Evolutionary conservation across 2,113 vertebrate genomes (phyloP).

Genomic region (Gobiocypris rarus): DNA sequence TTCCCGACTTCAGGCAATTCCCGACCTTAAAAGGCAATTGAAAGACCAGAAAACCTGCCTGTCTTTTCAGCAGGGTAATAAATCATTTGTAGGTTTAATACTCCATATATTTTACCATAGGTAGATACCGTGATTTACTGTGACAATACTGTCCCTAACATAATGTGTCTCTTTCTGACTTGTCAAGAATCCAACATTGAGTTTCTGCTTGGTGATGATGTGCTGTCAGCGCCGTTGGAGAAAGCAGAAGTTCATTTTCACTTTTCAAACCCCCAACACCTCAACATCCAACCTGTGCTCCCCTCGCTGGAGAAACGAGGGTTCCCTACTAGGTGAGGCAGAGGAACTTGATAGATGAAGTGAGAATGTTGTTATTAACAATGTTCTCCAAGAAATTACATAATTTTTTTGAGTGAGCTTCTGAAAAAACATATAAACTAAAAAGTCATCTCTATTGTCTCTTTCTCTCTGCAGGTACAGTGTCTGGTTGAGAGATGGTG

Average conservation of each 20-base stretch:
- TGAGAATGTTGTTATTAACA: background rate
- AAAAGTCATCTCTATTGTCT: background rate
- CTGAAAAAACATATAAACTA: too few species aligned
- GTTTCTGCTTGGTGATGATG: constrained; percentile 72
- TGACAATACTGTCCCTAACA: background rate
- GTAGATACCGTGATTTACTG: background rate
- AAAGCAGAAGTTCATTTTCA: constrained; percentile 79
- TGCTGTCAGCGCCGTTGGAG: constrained; percentile 60
- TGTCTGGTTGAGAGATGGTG: constrained; percentile 54
- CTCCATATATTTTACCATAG: background rate
- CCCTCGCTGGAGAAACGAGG: constrained; percentile 66
- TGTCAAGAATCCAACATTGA: constrained; percentile 68
- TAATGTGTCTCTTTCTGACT: constrained; percentile 34
- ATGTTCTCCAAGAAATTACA: background rate
- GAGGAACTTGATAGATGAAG: background rate
- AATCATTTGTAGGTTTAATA: too few species aligned
- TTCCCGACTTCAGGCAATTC: too few species aligned
- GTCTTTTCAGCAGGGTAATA: too few species aligned
- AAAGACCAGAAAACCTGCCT: background rate
- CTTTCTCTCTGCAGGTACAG: constrained; percentile 68
- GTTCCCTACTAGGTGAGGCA: constrained; percentile 71
- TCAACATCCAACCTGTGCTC: constrained; percentile 71
- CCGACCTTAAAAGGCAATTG: background rate
- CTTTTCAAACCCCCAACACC: constrained; percentile 70
- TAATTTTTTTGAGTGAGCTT: too few species aligned